These are phyloP conservation scores for Diarsia dahlii DNA, from an alignment of 2,888 invertebrate genomes.

Conservation along the genomic window DNA sequence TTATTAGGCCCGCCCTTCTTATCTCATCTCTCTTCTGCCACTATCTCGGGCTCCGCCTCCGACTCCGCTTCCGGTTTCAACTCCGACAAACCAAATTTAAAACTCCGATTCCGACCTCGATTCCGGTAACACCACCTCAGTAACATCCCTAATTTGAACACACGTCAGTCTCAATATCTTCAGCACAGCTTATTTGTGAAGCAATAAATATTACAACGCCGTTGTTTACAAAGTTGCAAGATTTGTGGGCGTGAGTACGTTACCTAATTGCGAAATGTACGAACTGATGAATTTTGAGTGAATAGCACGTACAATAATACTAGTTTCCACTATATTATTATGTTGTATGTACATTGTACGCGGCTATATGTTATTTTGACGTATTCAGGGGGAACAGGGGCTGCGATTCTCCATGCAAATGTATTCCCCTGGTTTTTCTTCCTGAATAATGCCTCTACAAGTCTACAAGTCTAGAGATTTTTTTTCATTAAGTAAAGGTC, in stretches of 20 bases:
- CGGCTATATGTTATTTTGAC: background rate
- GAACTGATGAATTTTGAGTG: conserved; percentile 18
- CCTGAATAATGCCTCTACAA: too few relatives aligned
- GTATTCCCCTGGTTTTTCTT: too few relatives aligned
- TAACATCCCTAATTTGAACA: conserved; percentile 2
- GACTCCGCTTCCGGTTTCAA: too few relatives aligned
- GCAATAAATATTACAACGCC: conserved; percentile 45
- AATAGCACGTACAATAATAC: conserved; percentile 6
- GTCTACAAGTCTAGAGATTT: too few relatives aligned
- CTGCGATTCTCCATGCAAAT: too few relatives aligned
- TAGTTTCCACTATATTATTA: background rate
- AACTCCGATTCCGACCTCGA: too few relatives aligned
- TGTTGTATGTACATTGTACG: background rate
- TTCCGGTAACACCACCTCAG: too few relatives aligned
- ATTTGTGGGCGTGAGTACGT: conserved; percentile 45
- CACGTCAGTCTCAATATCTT: conserved; percentile 52
- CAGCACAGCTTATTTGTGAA: conserved; percentile 49
- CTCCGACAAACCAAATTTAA: too few relatives aligned
- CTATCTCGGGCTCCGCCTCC: too few relatives aligned
- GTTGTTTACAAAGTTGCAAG: conserved; percentile 51
- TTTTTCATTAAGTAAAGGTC: too few relatives aligned
- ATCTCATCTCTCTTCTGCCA: too few relatives aligned
- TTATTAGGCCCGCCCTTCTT: too few relatives aligned
- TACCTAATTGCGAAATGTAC: conserved; percentile 42
- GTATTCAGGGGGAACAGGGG: background rate